Base-by-base conservation (phyloP, 37 sponge, comb jelly and placozoan species). In the Ianthella basta region DNA sequence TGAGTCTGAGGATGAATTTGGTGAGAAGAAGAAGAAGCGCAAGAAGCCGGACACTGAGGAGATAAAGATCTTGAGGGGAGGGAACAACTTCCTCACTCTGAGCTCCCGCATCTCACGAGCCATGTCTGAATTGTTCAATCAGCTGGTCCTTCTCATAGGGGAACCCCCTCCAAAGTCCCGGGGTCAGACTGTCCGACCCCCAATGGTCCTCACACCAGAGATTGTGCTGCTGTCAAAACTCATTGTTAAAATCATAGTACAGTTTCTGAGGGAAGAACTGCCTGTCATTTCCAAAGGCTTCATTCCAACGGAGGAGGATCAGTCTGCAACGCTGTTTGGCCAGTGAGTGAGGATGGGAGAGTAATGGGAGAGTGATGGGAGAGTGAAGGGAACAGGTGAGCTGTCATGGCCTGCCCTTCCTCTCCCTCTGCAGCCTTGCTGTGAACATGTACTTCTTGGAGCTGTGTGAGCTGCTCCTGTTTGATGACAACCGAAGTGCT, bases 401-500 rank as follows among this genome's bases (percentile, higher is more conserved):
- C 40, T 75, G 0, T 3, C 4, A 2, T 75, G 78, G n/a, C n/a
- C n/a, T n/a, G n/a, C n/a, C n/a, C n/a, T 75, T 39, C 40, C 44
- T 50, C 40, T 75, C 25, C 20, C 21, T 41, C 30, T 82, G 24
- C 44, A 95, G 95, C 35, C 83, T 95, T 85, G 88, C 94, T 4
- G 90, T 90, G 63, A 85, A 82, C 82, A 82, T 95, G 96, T 95
- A 91, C 81, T 90, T 90, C 10, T 84, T 89, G 64, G 96, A 91
- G 59, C 86, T 95, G 56, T 88, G 92, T 85, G 87, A 86, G 56
- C 64, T 90, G 66, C 83, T 97, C n/a, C 79, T 97, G 81, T 97
- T 95, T 90, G 97, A 97, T 59, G 99, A 98, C 24, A 88, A 89
- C 78, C 87, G 95, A 68, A 89, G 91, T 39, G 87, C 95, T 33